Conservation (phyloP, 2,888 invertebrate species). For the Serripes groenlandicus region DNA sequence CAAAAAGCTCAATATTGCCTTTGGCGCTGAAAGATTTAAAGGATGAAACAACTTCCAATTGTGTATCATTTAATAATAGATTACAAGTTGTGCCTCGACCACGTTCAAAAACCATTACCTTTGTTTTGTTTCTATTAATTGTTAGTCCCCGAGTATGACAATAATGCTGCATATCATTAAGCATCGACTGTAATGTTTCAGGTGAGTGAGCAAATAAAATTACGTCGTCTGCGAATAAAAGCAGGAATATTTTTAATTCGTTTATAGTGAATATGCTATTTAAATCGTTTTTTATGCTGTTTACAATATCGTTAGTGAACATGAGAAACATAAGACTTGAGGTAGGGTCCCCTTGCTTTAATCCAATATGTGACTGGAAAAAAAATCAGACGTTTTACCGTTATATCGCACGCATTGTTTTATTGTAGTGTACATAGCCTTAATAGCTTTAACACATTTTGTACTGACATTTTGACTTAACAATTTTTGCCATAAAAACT, state of each 20-base stretch:
- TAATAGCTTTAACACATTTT: not conserved
- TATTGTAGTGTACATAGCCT: conserved; percentile 17
- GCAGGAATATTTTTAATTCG: conserved; percentile 8
- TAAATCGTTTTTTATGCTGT: conserved; percentile 8
- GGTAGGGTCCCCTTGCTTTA: conserved; percentile 27
- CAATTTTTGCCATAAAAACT: not conserved
- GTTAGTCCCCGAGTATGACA: conserved; percentile 13
- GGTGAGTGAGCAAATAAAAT: conserved; percentile 11
- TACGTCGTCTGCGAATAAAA: conserved; percentile 21
- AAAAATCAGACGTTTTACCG: not conserved
- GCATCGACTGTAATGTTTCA: conserved; percentile 7
- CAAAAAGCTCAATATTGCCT: no score
- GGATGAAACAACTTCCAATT: not conserved
- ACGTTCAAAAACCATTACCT: conserved; percentile 19
- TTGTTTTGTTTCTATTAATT: conserved; percentile 13
- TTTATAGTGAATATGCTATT: conserved; percentile 8
- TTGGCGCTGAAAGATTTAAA: no score
- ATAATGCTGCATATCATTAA: conserved; percentile 10
- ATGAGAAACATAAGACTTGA: conserved; percentile 5
- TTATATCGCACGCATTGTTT: not conserved
- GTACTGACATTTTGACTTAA: not conserved
- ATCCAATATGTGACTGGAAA: conserved; percentile 3
- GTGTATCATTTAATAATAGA: not conserved
- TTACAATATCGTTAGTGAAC: conserved; percentile 17
- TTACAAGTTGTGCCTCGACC: conserved; percentile 9